Percentiles rank a stretch among this genome's conserved stretches.
These are phyloP conservation scores for Lepidocyrtinus sp. DNA, from an alignment of 2,888 invertebrate genomes.

Conservation along the genomic window DNA sequence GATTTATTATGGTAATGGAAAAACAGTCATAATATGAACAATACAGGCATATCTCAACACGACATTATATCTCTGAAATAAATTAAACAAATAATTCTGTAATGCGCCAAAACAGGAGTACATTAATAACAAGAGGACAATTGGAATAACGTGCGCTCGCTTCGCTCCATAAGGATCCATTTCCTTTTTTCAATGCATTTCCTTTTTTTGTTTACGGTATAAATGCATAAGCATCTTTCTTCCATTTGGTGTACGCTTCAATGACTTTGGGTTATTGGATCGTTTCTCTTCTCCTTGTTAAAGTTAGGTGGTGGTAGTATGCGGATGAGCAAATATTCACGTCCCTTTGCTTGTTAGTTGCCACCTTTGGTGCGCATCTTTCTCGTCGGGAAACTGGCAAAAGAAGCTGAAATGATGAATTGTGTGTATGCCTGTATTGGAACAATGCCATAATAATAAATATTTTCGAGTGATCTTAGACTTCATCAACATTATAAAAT, in stretches of 20 bases:
- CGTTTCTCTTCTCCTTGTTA: slow-evolving; percentile 35
- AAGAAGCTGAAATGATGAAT: not conserved
- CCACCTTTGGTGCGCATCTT: slow-evolving; percentile 48
- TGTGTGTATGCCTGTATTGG: not conserved
- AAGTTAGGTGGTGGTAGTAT: not conserved
- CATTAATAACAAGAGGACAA: slow-evolving; percentile 6
- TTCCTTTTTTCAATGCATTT: not conserved
- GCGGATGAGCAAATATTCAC: not conserved
- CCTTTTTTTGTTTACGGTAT: slow-evolving; percentile 16
- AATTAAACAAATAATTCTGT: not conserved
- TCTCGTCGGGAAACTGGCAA: not conserved
- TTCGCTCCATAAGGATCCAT: slow-evolving; percentile 5
- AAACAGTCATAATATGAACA: not conserved
- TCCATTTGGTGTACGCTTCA: slow-evolving; percentile 43
- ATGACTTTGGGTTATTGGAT: slow-evolving; percentile 60
- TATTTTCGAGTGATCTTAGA: no score
- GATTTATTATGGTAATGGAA: not conserved
- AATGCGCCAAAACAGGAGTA: slow-evolving; percentile 3
- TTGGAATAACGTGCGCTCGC: slow-evolving; percentile 1
- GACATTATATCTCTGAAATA: not conserved
- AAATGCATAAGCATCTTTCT: not conserved
- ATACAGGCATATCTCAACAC: not conserved
- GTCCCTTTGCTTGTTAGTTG: slow-evolving; percentile 51
- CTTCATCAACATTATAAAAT: no score
- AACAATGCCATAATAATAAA: not conserved